Percentiles rank a stretch among this genome's conserved stretches.
These are phyloP conservation scores for Philantomba maxwellii DNA, from an alignment of 2,113 vertebrate species.

Conservation along the genomic window DNA sequence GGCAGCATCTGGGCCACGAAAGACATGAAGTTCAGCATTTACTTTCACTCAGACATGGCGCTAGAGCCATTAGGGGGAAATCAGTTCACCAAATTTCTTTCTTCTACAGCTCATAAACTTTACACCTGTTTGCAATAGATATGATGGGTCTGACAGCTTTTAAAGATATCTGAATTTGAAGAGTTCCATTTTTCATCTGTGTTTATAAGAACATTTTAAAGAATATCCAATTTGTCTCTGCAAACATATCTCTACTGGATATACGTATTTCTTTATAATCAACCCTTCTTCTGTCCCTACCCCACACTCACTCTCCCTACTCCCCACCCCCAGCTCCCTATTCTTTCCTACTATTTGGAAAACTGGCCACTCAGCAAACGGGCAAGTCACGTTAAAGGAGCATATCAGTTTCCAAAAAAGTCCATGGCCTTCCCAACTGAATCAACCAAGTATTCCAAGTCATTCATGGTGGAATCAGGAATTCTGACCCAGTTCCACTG, in stretches of 20 bases:
- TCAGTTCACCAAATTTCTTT: neutral
- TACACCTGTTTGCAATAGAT: neutral
- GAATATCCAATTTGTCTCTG: neutral
- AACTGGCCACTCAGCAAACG: neutral
- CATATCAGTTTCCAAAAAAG: neutral
- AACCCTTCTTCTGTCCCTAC: neutral
- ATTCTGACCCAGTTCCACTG: neutral
- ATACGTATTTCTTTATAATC: neutral
- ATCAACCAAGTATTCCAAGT: neutral
- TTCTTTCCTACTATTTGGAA: neutral
- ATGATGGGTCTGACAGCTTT: neutral
- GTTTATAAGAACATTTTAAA: neutral
- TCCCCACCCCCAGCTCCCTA: neutral
- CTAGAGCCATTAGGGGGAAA: neutral
- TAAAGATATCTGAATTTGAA: neutral
- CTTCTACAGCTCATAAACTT: neutral
- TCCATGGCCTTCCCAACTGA: neutral
- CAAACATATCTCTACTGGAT: neutral
- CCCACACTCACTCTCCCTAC: neutral
- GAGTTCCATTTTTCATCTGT: neutral
- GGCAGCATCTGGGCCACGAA: slow-evolving; percentile 83
- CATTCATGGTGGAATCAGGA: neutral
- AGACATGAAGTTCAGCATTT: neutral
- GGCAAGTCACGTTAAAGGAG: neutral
- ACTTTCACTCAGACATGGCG: slow-evolving; percentile 59